These are phyloP conservation scores for Coecobrya sp. DNA, from an alignment of 2,888 invertebrate genomes.

Conservation along the genomic window DNA sequence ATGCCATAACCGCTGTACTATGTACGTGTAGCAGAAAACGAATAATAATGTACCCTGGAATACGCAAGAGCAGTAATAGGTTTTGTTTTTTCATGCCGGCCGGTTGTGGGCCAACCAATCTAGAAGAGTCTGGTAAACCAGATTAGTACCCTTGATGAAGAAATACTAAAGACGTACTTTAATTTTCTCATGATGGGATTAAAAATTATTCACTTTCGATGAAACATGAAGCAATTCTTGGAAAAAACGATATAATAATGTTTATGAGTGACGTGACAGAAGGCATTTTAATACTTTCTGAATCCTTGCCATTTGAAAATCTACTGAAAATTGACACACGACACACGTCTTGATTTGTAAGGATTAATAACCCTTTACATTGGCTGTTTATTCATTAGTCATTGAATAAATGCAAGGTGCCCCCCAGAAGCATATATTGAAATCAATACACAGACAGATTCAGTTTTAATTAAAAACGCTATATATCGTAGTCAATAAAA, in stretches of 20 bases:
- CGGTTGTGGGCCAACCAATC: background rate
- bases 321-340: slow-evolving; percentile 36
- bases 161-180: background rate
- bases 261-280: background rate
- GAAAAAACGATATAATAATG: background rate
- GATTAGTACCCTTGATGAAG: background rate
- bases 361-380: slow-evolving; percentile 30
- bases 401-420: slow-evolving; percentile 37
- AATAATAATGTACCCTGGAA: background rate
- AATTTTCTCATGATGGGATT: slow-evolving; percentile 29
- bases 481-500: background rate
- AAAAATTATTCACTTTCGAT: background rate
- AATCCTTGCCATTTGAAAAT: slow-evolving; percentile 21
- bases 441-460: background rate
- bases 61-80: background rate
- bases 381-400: slow-evolving; percentile 32
- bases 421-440: background rate
- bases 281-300: background rate
- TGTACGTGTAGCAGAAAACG: background rate
- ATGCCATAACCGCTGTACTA: background rate
- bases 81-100: background rate
- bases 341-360: slow-evolving; percentile 46
- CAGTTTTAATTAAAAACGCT: slow-evolving; percentile 50
- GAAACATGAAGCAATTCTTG: background rate
- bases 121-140: background rate